Evolutionary conservation across 2,888 invertebrate species (phyloP).

Genomic region (Coleophora flavipennella): DNA sequence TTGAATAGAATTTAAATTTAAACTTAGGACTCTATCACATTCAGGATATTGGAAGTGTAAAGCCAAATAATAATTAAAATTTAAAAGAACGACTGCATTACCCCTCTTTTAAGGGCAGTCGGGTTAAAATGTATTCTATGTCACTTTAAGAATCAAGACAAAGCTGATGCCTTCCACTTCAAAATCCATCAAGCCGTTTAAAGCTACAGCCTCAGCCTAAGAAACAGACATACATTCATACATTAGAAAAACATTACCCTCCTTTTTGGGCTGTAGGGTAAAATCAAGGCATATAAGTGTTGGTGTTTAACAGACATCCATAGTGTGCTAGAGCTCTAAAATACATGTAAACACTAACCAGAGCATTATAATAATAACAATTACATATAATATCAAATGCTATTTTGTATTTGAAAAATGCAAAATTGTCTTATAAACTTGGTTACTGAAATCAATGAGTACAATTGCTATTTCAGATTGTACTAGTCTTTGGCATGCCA

Average conservation of each 20-base stretch:
- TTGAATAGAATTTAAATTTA: slow-evolving; percentile 1
- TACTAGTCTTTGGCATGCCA: slow-evolving; percentile 16
- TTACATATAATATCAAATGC: background rate
- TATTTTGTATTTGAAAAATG: background rate
- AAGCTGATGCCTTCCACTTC: no score
- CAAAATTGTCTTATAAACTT: background rate
- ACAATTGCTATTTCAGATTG: slow-evolving; percentile 2
- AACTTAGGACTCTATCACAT: background rate
- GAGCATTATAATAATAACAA: background rate
- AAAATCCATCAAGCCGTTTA: no score
- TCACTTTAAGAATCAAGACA: no score
- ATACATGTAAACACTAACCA: background rate
- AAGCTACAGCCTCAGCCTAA: no score
- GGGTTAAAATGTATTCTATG: no score
- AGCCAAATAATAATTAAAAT: background rate
- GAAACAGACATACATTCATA: no score
- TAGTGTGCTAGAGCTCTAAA: background rate
- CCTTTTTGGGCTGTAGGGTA: no score
- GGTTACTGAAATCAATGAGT: background rate
- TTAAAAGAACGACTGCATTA: no score
- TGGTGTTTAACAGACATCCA: background rate
- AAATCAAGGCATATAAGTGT: no score
- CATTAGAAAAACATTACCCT: no score
- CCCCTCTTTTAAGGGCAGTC: no score
- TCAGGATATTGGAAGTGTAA: background rate